Conservation (phyloP, 2,113 vertebrate species). For the Thamnophis sirtalis region DNA sequence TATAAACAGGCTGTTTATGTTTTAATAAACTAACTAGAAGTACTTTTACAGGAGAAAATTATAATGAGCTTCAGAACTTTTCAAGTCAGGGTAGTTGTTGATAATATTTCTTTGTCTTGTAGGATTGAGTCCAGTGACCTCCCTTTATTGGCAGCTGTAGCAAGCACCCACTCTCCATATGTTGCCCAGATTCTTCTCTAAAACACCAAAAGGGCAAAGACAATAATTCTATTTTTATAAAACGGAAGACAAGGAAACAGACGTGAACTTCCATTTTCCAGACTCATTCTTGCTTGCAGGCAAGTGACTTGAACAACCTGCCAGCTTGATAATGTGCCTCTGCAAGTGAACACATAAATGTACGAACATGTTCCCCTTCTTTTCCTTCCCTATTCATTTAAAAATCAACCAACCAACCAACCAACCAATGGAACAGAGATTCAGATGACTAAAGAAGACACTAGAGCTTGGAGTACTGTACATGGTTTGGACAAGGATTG, state of each 20-base stretch:
- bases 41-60: fast-evolving
- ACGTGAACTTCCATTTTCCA: slow-evolving; percentile 29
- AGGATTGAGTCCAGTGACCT: slow-evolving; percentile 99
- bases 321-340: slow-evolving; percentile 36
- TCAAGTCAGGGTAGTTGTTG: fast-evolving
- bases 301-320: slow-evolving; percentile 44
- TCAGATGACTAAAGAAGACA: slow-evolving; percentile 4
- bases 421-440: slow-evolving; percentile 33
- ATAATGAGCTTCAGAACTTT: not conserved
- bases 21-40: fast-evolving
- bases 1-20: not conserved
- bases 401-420: slow-evolving; percentile 38
- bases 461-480: slow-evolving; percentile 16
- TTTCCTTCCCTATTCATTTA: slow-evolving; percentile 35
- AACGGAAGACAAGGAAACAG: slow-evolving; percentile 52
- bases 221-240: slow-evolving; percentile 35
- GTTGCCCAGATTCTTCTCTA: slow-evolving; percentile 97
- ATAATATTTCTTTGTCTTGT: slow-evolving; percentile 40
- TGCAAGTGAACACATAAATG: slow-evolving; percentile 19
- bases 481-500: slow-evolving; percentile 41
- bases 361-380: slow-evolving; percentile 35
- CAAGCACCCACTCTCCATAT: slow-evolving; percentile 95
- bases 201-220: slow-evolving; percentile 49
- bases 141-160: slow-evolving; percentile 91
- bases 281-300: slow-evolving; percentile 36